Conservation (phyloP, 2,888 invertebrate genomes). For the Drosophila atroscutellata region DNA sequence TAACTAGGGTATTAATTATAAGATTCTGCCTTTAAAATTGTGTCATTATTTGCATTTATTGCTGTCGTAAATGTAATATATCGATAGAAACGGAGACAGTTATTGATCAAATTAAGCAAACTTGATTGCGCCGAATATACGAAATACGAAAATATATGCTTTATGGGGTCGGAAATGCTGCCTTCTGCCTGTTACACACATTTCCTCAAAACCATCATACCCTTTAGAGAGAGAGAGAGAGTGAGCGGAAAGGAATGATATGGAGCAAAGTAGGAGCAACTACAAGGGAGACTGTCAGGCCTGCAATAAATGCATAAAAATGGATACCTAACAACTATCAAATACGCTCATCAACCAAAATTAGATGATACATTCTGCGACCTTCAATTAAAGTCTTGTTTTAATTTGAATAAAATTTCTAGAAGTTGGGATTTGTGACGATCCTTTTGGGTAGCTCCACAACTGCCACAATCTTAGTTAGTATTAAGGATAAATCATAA, state of each 20-base stretch:
- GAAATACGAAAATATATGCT: no score
- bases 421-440: neutral
- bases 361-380: neutral
- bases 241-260: neutral
- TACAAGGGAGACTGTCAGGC: neutral
- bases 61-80: no score
- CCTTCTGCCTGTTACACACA: no score
- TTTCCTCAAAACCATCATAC: no score
- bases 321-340: neutral
- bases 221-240: neutral
- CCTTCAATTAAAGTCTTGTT: neutral
- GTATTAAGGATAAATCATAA: neutral
- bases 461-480: no score
- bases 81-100: no score
- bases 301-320: neutral
- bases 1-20: no score
- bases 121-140: no score
- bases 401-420: neutral
- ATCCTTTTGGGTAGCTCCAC: neutral
- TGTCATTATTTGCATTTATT: no score
- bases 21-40: no score
- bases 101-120: no score
- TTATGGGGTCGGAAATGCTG: no score
- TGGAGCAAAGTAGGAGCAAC: neutral
- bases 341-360: conserved; percentile 9